Percentiles rank a stretch among this genome's conserved stretches.
Evolutionary conservation across 2,113 vertebrate species (phyloP).

Genomic region (Catharus minimus): DNA sequence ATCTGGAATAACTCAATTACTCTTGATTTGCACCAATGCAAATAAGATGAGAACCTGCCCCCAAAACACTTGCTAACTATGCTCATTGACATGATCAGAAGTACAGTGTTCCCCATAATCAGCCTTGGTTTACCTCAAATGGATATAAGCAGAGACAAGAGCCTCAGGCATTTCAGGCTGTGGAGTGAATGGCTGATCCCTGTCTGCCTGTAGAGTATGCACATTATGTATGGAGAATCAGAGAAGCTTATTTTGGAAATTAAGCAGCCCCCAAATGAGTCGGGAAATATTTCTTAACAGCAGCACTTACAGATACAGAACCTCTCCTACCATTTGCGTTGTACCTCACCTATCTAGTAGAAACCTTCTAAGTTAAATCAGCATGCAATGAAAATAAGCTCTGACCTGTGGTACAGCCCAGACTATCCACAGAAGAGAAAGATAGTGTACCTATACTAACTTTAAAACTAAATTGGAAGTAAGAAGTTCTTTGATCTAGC

Average conservation of each 20-base stretch:
- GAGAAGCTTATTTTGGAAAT: not conserved
- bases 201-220: not conserved
- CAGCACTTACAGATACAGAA: not conserved
- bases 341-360: not conserved
- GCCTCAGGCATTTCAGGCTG: slow-evolving; percentile 46
- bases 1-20: slow-evolving; percentile 48
- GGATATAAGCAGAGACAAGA: slow-evolving; percentile 62
- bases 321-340: not conserved
- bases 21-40: slow-evolving; percentile 60
- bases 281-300: not conserved
- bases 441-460: not conserved
- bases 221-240: not conserved
- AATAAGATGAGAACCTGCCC: slow-evolving; percentile 53
- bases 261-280: not conserved
- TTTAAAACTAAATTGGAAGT: not conserved
- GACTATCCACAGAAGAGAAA: not conserved
- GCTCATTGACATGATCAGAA: slow-evolving; percentile 56
- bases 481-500: not conserved
- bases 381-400: not conserved
- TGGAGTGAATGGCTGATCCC: slow-evolving; percentile 3
- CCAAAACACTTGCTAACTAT: slow-evolving; percentile 44
- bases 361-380: not conserved
- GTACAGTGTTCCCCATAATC: slow-evolving; percentile 48
- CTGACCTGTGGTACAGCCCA: not conserved
- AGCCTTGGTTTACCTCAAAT: slow-evolving; percentile 59